Conservation (phyloP, 2,113 vertebrate species). For the Microtus ochrogaster region DNA sequence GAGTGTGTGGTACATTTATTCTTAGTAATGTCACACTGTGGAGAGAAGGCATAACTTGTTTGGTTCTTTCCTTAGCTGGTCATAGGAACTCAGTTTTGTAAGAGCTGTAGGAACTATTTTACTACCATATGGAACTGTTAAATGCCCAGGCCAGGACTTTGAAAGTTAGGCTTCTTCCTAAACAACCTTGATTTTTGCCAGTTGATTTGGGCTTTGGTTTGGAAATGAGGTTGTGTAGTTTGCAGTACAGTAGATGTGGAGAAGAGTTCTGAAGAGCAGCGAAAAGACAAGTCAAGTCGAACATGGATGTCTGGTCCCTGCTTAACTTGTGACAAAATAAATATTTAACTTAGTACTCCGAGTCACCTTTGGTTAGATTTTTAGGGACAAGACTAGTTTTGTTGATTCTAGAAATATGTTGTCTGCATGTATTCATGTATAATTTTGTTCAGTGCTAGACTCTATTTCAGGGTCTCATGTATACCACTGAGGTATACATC, state of each 20-base stretch:
- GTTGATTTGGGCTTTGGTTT: background rate
- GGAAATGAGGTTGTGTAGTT: constrained; percentile 21
- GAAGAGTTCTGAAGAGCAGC: background rate
- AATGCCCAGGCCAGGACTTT: constrained; percentile 17
- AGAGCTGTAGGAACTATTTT: constrained; percentile 1
- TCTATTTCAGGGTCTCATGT: background rate
- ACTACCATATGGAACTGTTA: constrained; percentile 2
- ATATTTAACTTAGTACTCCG: constrained; percentile 26
- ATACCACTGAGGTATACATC: background rate
- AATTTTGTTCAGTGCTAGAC: background rate
- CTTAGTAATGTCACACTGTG: constrained; percentile 13
- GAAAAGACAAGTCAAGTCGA: background rate
- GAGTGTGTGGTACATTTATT: constrained; percentile 8
- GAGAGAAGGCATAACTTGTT: background rate
- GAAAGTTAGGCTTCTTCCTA: constrained; percentile 41
- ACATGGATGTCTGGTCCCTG: background rate
- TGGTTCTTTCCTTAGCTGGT: constrained; percentile 30
- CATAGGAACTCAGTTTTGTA: constrained; percentile 11
- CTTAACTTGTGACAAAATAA: constrained; percentile 49
- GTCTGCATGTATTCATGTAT: background rate
- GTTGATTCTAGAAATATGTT: background rate
- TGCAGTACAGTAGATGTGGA: background rate
- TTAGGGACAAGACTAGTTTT: constrained; percentile 14
- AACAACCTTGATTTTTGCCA: background rate
- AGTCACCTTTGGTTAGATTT: constrained; percentile 22